Evolutionary conservation across 1,140 invertebrate genomes (phyloP).

Genomic region (Trichonephila clavipes): DNA sequence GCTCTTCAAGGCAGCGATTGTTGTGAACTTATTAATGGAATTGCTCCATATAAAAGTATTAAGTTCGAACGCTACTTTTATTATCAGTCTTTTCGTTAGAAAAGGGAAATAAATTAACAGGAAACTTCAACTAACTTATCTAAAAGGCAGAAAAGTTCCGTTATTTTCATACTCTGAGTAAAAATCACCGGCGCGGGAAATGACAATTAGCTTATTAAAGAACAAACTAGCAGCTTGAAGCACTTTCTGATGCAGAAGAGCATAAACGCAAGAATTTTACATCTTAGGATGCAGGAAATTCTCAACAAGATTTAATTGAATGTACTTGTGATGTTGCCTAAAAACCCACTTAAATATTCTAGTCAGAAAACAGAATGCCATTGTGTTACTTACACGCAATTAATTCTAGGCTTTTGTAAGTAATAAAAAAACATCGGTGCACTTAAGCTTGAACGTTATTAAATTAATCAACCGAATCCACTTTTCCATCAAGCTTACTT

Average conservation of each 20-base stretch:
- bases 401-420: not conserved
- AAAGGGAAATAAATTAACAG: not conserved
- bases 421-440: not conserved
- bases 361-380: not conserved
- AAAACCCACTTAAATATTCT: not conserved
- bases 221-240: not conserved
- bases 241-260: not conserved
- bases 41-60: not conserved
- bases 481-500: not conserved
- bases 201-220: not conserved
- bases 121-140: not conserved
- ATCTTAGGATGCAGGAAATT: not conserved
- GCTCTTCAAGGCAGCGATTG: not conserved
- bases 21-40: not conserved
- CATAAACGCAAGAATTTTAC: not conserved
- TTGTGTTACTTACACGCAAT: not conserved
- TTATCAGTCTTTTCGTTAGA: not conserved
- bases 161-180: not conserved
- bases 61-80: not conserved
- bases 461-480: not conserved
- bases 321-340: not conserved
- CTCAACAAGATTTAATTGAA: not conserved
- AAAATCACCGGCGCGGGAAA: not conserved
- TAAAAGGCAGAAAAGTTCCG: not conserved
- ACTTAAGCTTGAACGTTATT: not conserved